Evolutionary conservation across 2,113 vertebrate genomes (phyloP).

Genomic region (Sylvia atricapilla): DNA sequence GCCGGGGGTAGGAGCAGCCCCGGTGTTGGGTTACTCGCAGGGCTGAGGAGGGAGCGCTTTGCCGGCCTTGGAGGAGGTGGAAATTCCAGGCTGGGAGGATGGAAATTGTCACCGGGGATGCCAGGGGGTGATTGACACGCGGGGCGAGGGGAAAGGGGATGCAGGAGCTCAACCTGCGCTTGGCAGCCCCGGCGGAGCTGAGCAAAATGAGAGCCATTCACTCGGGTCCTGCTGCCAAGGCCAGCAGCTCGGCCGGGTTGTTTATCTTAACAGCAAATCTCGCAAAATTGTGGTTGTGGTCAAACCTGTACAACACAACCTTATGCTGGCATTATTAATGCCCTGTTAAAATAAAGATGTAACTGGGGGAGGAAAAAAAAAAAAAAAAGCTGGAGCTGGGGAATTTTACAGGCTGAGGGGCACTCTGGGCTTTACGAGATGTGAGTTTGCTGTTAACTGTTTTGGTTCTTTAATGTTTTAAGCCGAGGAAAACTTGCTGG

Average conservation of each 20-base stretch:
- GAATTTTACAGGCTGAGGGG: slow-evolving; percentile 46
- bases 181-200: slow-evolving; percentile 71
- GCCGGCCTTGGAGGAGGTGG: slow-evolving; percentile 70
- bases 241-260: slow-evolving; percentile 67
- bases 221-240: slow-evolving; percentile 36
- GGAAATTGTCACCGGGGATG: slow-evolving; percentile 80
- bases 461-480: slow-evolving; percentile 19
- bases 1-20: slow-evolving; percentile 19
- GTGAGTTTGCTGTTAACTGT: slow-evolving; percentile 44
- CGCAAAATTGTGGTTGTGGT: slow-evolving; percentile 70
- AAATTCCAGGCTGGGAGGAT: slow-evolving; percentile 79
- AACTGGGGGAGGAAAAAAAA: not conserved
- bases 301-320: slow-evolving; percentile 35
- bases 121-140: slow-evolving; percentile 83
- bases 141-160: slow-evolving; percentile 77
- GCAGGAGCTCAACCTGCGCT: slow-evolving; percentile 80
- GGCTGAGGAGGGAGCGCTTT: not conserved
- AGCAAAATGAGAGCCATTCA: slow-evolving; percentile 78
- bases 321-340: slow-evolving; percentile 60
- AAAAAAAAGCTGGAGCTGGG: not conserved
- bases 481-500: not conserved
- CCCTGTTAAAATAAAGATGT: slow-evolving; percentile 61
- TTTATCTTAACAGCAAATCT: slow-evolving; percentile 76
- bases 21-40: slow-evolving; percentile 24
- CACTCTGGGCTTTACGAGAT: slow-evolving; percentile 44